Evolutionary conservation across 2,888 invertebrate genomes (phyloP), one percentile per base, ranked within the genome.

Genomic region (Cataglyphis albicans): DNA sequence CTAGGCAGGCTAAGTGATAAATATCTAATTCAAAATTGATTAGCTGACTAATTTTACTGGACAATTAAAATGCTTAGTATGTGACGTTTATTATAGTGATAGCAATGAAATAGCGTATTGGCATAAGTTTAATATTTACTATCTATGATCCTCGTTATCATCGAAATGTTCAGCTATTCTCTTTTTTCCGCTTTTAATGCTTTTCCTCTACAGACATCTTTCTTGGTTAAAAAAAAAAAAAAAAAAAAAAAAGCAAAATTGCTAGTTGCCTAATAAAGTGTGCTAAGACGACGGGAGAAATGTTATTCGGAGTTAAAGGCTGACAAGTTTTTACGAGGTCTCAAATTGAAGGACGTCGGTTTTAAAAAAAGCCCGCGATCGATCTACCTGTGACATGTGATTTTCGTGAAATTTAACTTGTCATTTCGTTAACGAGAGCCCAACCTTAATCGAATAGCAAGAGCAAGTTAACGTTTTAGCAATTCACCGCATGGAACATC

Each of bases 11-110:
- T 29, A 44, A 57, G 63, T 64, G 83, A 88, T 86, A 81, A 82
- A 88, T 75, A 25, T 10, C 9, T 81, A 86, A 87, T 89, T 82
- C 59, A 25, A 82, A 63, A 55, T n/a, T 70, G 78, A 86, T 88
- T 84, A 75, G 59, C 64, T 57, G 1, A 59, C 25, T 25, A 73
- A 63, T 57, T 75, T 73, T 44, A 32, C 41, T n/a, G 4, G 21
- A 15, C 6, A 3, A 70, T 55, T 70, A 12, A n/a, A 76, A 67
- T 25, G 35, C n/a, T 44, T 38, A 38, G 38, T 1, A 35, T 55
- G 0, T 32, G 25, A 64, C 2, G 5, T 44, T 67, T 9, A 29
- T 74, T 35, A 74, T 9, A 0, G 3, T 25, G 25, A 25, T 25
- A 25, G 15, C 21, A 75, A 64, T 65, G 18, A 75, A 75, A 75